Conservation (phyloP, 2,888 invertebrate species). For the Heliconius aoede region DNA sequence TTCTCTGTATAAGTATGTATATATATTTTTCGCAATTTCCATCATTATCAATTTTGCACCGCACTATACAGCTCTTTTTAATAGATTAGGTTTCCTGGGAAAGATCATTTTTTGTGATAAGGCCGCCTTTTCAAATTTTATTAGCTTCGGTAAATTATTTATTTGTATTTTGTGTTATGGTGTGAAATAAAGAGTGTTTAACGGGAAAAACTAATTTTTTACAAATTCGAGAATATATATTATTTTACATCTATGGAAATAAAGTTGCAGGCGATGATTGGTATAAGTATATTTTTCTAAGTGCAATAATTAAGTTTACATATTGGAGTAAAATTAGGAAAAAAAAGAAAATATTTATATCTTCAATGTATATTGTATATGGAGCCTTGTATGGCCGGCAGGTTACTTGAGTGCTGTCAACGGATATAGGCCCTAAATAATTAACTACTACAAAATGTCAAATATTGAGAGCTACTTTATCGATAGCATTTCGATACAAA, state of each 20-base stretch:
- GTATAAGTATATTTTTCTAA: background rate
- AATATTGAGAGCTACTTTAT: constrained; percentile 35
- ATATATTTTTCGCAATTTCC: too few species aligned
- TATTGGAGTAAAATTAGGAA: background rate
- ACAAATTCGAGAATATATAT: background rate
- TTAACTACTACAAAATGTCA: constrained; percentile 60
- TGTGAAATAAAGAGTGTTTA: too few species aligned
- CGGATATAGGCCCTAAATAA: constrained; percentile 55
- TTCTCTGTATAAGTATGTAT: too few species aligned
- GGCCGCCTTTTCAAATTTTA: too few species aligned
- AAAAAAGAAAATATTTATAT: background rate
- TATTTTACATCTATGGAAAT: background rate
- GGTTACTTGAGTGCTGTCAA: constrained; percentile 54
- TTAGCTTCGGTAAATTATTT: too few species aligned
- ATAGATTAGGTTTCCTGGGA: too few species aligned
- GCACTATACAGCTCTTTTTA: too few species aligned
- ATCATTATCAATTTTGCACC: too few species aligned
- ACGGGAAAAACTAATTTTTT: too few species aligned
- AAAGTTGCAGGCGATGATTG: background rate
- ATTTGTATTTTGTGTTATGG: too few species aligned
- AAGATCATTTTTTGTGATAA: too few species aligned
- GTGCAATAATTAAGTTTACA: background rate
- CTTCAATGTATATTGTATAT: constrained; percentile 27
- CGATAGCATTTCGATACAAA: background rate
- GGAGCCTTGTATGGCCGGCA: constrained; percentile 37